Conservation (phyloP, 2,797 vertebrate species). For the Urosaurus nigricauda region DNA sequence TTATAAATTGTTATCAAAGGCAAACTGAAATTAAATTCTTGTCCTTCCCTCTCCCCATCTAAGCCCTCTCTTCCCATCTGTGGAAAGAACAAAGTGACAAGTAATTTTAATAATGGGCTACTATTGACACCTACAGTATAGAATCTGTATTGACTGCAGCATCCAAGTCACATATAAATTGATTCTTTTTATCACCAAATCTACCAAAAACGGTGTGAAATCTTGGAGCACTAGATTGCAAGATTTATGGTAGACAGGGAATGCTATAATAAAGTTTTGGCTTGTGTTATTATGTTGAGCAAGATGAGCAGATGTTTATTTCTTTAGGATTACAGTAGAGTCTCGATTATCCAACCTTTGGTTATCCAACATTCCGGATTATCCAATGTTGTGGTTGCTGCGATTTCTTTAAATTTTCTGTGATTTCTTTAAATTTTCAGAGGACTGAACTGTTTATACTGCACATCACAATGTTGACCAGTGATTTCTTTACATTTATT, state of each 20-base stretch:
- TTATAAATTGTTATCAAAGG: background rate
- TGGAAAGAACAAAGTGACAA: background rate
- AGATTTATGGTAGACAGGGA: background rate
- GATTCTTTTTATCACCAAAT: background rate
- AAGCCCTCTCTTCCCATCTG: background rate
- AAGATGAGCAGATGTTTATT: background rate
- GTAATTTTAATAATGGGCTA: background rate
- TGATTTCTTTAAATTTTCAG: too few relatives aligned
- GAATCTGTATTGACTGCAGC: background rate
- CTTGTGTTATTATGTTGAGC: background rate
- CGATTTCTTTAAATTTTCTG: too few relatives aligned
- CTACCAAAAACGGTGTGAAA: background rate
- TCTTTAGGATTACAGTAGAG: background rate
- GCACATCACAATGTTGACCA: too few relatives aligned
- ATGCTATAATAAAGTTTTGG: background rate
- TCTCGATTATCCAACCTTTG: too few relatives aligned
- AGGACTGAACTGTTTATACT: too few relatives aligned
- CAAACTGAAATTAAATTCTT: background rate
- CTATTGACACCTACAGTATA: conserved; percentile 3
- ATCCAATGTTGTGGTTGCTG: too few relatives aligned
- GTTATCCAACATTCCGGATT: too few relatives aligned
- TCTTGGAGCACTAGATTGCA: background rate
- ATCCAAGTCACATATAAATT: background rate
- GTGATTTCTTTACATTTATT: too few relatives aligned
- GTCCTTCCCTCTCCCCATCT: background rate